Base-by-base conservation (phyloP, 2,888 invertebrate genomes). In the Aleiodes testaceus region DNA sequence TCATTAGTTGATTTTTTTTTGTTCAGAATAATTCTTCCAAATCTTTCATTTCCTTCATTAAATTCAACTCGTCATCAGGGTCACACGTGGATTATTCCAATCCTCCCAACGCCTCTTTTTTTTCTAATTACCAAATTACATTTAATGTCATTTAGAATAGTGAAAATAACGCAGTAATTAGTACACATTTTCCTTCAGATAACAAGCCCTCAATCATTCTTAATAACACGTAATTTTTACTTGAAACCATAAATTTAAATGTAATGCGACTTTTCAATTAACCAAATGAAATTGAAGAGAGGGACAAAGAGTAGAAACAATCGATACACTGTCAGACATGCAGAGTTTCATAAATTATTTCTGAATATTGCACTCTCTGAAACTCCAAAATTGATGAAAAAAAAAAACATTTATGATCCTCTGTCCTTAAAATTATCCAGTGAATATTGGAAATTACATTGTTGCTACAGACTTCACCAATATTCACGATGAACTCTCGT, bases 281-380 rank as follows among this genome's bases (percentile, higher is more conserved):
- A 18, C 9, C 26, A 53, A 53, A 22, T n/a, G 26, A 26, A 53
- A 26, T 53, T 36, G 4, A 26, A 5, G 5, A 36, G 36, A 36
- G 4, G 53, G 3, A 11, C 4, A 11, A 14, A 1, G 2, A 53
- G 59, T 59, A 7, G 59, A 59, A 12, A 59, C 3, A 59, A 14
- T 42, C 36, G 59, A 59, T 42, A 59, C 16, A 16, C 6, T 9
- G 59, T 59, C 59, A 59, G 59, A 59, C 59, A 59, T 59, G 59
- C 36, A 36, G 59, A 59, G 11, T 7, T 36, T 11, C 14, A 50
- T 16, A 2, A 18, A 9, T n/a, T 49, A 16, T 49, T n/a, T 2
- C 5, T 49, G 7, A 16, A 49, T 14, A 49, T 49, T 49, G 36
- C 36, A 36, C 9, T 36, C 1, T 36, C 36, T 1, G 6, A 9